Evolutionary conservation across 2,113 vertebrate genomes (phyloP), one percentile per base, ranked within the genome.

Genomic region (Gallinago undulata): DNA sequence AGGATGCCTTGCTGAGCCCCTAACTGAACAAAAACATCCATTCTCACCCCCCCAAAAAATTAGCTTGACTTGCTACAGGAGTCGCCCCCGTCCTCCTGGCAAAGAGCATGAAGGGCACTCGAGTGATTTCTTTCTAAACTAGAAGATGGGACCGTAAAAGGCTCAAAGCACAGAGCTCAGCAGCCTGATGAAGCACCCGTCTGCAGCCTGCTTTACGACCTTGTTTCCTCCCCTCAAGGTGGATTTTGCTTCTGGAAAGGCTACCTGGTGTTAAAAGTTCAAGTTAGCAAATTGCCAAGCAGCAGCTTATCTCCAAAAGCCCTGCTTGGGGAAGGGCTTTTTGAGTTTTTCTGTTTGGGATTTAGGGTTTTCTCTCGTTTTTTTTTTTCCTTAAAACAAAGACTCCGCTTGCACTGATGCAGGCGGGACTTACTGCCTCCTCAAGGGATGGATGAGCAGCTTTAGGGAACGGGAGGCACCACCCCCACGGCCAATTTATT

Each of bases 51-150:
- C 17, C 19, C 14, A 43, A 30, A 12, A 79, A 64, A 23, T 2
- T 17, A 41, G 10, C 27, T n/a, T 4, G 27, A 48, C 43, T 2
- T 50, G 63, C 24, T 8, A 19, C 0, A 0, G 60, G 62, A 78
- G 28, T 35, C 25, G 55, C 70, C 39, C 4, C 4, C 8, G 2
- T 45, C 28, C 28, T 82, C 74, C 68, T 1, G 39, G 70, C 64
- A 33, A 72, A 39, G 37, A 51, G 75, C 11, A 13, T 55, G 55
- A 81, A 92, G 66, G 88, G 51, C 33, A 68, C 50, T 1, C 0
- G 4, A 59, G 79, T 5, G 51, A 93, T 70, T 50, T 72, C 67
- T 79, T 92, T 68, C 79, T 77, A 37, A 74, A 39, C 4, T 2
- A 2, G 39, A 87, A 80, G 53, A 50, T 11, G 31, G 21, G 28